phyloP scores from a whole-genome alignment of 2,888 invertebrate genomes.

The Adela reaumurella region DNA sequence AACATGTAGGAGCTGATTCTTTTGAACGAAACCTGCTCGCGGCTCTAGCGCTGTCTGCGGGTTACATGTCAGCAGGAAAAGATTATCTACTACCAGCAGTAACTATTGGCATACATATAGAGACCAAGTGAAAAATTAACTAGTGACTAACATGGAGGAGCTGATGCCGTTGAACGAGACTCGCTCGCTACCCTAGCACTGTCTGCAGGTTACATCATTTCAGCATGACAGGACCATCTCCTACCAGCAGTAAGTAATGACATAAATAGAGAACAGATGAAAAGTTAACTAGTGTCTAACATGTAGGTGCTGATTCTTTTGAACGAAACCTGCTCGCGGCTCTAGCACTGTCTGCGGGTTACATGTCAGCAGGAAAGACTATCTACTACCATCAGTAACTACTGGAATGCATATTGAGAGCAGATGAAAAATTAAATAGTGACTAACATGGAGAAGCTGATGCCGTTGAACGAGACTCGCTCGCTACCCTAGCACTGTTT shows the following conservation, averaged over 20 bases:
- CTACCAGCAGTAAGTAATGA: background rate
- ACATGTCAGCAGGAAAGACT: background rate
- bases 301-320: too few relatives aligned
- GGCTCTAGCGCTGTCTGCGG: background rate
- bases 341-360: background rate
- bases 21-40: background rate
- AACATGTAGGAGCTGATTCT: too few relatives aligned
- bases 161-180: background rate
- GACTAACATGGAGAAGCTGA: background rate
- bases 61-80: background rate
- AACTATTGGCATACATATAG: too few relatives aligned
- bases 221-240: background rate
- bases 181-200: background rate
- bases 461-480: background rate
- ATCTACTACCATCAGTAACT: background rate
- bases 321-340: background rate
- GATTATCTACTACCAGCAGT: too few relatives aligned
- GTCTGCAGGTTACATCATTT: background rate
- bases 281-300: too few relatives aligned
- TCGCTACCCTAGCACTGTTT: background rate
- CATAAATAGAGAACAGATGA: too few relatives aligned
- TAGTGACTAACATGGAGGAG: background rate
- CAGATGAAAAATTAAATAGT: background rate
- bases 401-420: too few relatives aligned
- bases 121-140: background rate